Conservation (phyloP, 2,888 invertebrate genomes). For the Sinhomidia bicolor region DNA sequence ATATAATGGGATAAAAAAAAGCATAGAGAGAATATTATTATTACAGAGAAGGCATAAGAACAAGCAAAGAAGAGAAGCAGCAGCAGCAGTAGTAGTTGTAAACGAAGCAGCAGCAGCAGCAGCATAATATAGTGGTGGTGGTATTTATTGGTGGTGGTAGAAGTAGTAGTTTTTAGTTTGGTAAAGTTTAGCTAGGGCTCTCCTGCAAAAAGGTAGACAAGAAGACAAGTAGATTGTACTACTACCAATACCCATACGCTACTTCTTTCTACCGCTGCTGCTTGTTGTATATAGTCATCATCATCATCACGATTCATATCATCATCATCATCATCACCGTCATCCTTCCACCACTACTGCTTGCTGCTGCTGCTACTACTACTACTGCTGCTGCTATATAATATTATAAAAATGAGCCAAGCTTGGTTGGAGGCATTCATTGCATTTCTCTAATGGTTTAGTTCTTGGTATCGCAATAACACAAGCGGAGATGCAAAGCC, state of each 20-base stretch:
- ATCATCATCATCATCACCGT: slow-evolving; percentile 30
- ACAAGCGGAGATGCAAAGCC: background rate
- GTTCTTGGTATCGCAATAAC: slow-evolving; percentile 45
- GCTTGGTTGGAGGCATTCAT: slow-evolving; percentile 48
- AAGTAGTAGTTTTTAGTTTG: background rate
- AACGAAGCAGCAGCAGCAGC: background rate
- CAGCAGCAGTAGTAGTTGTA: slow-evolving; percentile 14
- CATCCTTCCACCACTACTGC: background rate
- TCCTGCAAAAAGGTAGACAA: slow-evolving; percentile 39
- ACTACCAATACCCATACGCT: slow-evolving; percentile 2
- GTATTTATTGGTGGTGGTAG: background rate
- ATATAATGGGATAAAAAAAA: slow-evolving; percentile 35
- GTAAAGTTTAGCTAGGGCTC: slow-evolving; percentile 19
- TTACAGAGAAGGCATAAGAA: slow-evolving; percentile 31
- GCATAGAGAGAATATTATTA: slow-evolving; percentile 48
- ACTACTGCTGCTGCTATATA: slow-evolving; percentile 18
- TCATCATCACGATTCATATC: slow-evolving; percentile 4
- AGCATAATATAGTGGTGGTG: background rate
- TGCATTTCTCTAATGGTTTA: slow-evolving; percentile 46
- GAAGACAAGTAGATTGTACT: slow-evolving; percentile 50
- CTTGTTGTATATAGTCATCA: slow-evolving; percentile 49
- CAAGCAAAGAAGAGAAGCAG: slow-evolving; percentile 25
- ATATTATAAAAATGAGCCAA: slow-evolving; percentile 32
- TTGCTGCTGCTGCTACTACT: background rate
- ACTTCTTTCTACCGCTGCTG: slow-evolving; percentile 19